Evolutionary conservation across 2,113 vertebrate genomes (phyloP), one percentile per base, ranked within the genome.

Genomic region (Campylorhamphus procurvoides): DNA sequence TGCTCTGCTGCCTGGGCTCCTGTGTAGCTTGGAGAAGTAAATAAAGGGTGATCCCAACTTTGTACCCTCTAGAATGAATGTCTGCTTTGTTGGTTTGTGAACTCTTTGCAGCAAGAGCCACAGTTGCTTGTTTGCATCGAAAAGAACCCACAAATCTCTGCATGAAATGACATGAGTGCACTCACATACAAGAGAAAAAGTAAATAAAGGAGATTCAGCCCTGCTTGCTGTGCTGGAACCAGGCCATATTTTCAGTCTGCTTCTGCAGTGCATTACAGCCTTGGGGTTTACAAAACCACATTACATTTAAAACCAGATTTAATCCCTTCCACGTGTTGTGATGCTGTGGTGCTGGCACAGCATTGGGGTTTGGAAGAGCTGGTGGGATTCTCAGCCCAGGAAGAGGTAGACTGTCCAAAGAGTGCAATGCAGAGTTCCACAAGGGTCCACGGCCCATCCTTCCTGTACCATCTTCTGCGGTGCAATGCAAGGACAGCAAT

Each of bases 41-140:
- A 64, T 14, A 50, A 68, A 68, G 14, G 3, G 10, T 64, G 39
- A 20, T 39, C 16, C 20, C 40, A 53, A 28, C 53, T 55, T 63
- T 18, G 3, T 28, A 33, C 1, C 4, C 24, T 5, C 18, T 33
- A 19, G 66, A 86, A 83, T 49, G 23, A 67, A 71, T 24, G 69
- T 24, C 63, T 86, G 56, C 47, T 71, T 93, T 92, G 6, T 50
- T 69, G 9, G 7, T 52, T 64, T 71, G 31, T 46, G 56, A 20
- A 10, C 18, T 55, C 47, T 53, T 35, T 58, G 39, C 44, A 79
- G 69, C 66, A 52, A 72, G 31, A 81, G n/a, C 58, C 4, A 2
- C 4, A 3, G 37, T 44, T 60, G 40, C 35, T 25, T 0, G 0
- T 85, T 60, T 0, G 1, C 0, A 0, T 81, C 42, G 13, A 29